Evolutionary conservation across 2,113 vertebrate genomes (phyloP).

Genomic region (Scophthalmus maximus): DNA sequence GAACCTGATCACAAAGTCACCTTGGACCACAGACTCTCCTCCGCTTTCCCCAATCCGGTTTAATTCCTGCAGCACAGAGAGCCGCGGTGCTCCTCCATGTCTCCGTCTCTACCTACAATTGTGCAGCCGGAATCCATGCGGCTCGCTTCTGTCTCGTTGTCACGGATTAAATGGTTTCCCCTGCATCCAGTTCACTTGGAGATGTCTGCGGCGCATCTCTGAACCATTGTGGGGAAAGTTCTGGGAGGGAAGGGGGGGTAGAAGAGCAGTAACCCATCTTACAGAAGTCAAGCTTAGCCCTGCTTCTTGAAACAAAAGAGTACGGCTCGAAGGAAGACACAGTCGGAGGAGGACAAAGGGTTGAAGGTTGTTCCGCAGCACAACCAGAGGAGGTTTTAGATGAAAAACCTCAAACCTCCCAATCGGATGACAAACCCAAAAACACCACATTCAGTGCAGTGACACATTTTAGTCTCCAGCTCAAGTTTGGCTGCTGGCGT

Average conservation of each 20-base stretch:
- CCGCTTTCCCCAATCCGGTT: slow-evolving; percentile 79
- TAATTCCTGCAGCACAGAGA: slow-evolving; percentile 80
- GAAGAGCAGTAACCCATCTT: slow-evolving; percentile 28
- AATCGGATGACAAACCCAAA: slow-evolving; percentile 23
- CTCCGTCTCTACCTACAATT: slow-evolving; percentile 71
- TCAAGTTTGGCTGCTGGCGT: slow-evolving; percentile 31
- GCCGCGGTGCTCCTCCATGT: slow-evolving; percentile 60
- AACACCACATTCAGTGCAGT: background rate
- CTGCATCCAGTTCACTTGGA: slow-evolving; percentile 32
- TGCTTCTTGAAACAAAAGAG: slow-evolving; percentile 47
- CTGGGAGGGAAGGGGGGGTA: background rate
- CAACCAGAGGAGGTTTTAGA: background rate
- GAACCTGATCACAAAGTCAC: slow-evolving; percentile 86
- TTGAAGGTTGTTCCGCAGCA: slow-evolving; percentile 17
- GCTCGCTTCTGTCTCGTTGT: slow-evolving; percentile 59
- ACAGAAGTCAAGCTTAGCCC: slow-evolving; percentile 44
- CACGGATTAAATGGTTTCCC: slow-evolving; percentile 62
- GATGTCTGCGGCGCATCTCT: slow-evolving; percentile 12
- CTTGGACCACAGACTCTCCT: slow-evolving; percentile 82
- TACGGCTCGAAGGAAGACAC: slow-evolving; percentile 4
- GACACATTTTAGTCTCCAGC: slow-evolving; percentile 15
- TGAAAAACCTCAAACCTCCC: slow-evolving; percentile 35
- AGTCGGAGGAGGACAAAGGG: slow-evolving; percentile 15
- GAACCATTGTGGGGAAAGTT: slow-evolving; percentile 32
- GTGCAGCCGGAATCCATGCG: slow-evolving; percentile 43